A percentile compares a stretch with the other conserved stretches of the same genome.
phyloP scores from a whole-genome alignment of 2,113 vertebrate genomes.

The Hyperopisus bebe region DNA sequence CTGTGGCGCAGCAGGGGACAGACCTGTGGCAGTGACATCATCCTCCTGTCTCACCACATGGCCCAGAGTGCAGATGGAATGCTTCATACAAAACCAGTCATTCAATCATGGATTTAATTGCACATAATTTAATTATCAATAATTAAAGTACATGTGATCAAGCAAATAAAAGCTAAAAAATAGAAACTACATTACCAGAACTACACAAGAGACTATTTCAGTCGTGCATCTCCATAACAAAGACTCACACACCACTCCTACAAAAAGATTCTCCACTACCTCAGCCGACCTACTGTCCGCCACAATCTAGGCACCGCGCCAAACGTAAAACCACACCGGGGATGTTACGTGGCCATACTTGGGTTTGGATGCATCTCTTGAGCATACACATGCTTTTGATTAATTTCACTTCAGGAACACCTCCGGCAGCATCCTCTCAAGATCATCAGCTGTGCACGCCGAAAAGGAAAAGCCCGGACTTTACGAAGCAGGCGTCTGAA shows the following conservation, averaged over 20 bases:
- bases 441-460: not conserved
- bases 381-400: not conserved
- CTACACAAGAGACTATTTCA: not conserved
- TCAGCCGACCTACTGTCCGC: not conserved
- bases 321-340: not conserved
- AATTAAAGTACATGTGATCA: not conserved
- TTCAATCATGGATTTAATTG: not conserved
- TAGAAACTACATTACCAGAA: not conserved
- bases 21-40: constrained; percentile 47
- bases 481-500: not conserved
- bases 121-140: not conserved
- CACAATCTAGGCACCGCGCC: not conserved
- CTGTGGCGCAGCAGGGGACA: constrained; percentile 51
- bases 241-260: not conserved
- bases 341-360: not conserved
- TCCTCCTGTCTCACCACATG: constrained; percentile 43
- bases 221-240: not conserved
- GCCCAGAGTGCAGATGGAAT: constrained; percentile 16
- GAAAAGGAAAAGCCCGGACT: not conserved
- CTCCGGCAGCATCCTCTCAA: not conserved
- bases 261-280: not conserved
- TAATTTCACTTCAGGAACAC: not conserved
- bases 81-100: not conserved
- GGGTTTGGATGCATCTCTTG: not conserved
- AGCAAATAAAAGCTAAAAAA: not conserved